Conservation (phyloP, 2,113 vertebrate species). For the Petrocephalus microphthalmus region DNA sequence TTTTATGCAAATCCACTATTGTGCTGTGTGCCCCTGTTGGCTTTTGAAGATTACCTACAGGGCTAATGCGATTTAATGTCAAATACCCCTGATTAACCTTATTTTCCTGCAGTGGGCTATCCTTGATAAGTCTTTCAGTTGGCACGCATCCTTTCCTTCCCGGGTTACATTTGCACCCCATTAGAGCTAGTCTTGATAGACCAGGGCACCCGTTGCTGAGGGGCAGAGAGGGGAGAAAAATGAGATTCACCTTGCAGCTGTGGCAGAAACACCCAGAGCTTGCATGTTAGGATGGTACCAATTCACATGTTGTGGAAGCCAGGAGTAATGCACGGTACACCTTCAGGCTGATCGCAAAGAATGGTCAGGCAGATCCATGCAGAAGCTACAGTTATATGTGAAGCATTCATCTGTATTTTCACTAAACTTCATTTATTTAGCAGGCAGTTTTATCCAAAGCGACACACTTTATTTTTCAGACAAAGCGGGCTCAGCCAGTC, state of each 20-base stretch:
- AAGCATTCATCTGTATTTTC: not conserved
- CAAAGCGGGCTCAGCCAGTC: not conserved
- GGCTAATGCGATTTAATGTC: not conserved
- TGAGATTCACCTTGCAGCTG: not conserved
- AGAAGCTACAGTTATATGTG: not conserved
- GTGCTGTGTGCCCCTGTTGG: not conserved
- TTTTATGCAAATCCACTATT: not conserved
- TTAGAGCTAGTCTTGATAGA: not conserved
- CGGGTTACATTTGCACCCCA: not conserved
- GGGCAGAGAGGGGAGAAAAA: not conserved
- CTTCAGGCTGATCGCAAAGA: not conserved
- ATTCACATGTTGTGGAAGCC: not conserved
- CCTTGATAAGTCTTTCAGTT: not conserved
- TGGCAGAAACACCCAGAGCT: not conserved
- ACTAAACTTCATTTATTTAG: not conserved
- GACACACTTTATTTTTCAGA: not conserved
- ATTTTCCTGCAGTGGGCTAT: not conserved
- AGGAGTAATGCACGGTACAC: not conserved
- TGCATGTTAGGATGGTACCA: not conserved
- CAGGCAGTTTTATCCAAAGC: not conserved
- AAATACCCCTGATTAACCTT: not conserved
- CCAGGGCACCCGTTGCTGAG: not conserved
- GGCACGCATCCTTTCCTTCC: not conserved
- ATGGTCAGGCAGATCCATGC: not conserved
- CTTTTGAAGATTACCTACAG: not conserved